These are phyloP conservation scores for Globicephala melas DNA, from an alignment of 2,113 vertebrate species.

Conservation along the genomic window DNA sequence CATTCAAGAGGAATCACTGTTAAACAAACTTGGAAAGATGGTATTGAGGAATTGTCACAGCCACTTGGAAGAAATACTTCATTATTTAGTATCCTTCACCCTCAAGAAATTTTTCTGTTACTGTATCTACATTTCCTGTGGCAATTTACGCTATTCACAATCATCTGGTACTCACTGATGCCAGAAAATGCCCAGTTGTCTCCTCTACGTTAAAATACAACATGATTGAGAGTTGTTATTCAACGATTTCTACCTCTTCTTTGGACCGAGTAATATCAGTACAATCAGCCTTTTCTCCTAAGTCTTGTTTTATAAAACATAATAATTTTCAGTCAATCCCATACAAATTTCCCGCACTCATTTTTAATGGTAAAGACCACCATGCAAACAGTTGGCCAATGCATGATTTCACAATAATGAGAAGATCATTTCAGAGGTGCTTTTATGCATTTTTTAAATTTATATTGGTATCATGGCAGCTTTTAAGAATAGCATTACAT, in stretches of 20 bases:
- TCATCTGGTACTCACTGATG: background rate
- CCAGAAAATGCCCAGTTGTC: background rate
- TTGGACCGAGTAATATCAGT: background rate
- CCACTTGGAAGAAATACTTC: background rate
- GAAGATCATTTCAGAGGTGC: background rate
- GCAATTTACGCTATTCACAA: background rate
- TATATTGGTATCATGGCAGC: background rate
- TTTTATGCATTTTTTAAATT: background rate
- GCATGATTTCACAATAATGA: background rate
- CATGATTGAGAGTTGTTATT: background rate
- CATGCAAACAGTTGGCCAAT: background rate
- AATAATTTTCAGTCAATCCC: background rate
- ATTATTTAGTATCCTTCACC: slow-evolving; percentile 31
- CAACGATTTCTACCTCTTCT: background rate
- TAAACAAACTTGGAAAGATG: background rate
- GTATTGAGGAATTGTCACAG: background rate
- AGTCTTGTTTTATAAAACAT: background rate
- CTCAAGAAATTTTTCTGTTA: background rate
- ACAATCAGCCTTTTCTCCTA: background rate
- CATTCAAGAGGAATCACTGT: background rate
- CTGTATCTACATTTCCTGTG: slow-evolving; percentile 8
- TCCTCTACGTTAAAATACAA: background rate
- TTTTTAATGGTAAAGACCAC: background rate
- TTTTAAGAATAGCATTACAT: background rate
- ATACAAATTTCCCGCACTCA: background rate